phyloP scores from a whole-genome alignment of 1,140 invertebrate genomes.

The Aphidius ervi region DNA sequence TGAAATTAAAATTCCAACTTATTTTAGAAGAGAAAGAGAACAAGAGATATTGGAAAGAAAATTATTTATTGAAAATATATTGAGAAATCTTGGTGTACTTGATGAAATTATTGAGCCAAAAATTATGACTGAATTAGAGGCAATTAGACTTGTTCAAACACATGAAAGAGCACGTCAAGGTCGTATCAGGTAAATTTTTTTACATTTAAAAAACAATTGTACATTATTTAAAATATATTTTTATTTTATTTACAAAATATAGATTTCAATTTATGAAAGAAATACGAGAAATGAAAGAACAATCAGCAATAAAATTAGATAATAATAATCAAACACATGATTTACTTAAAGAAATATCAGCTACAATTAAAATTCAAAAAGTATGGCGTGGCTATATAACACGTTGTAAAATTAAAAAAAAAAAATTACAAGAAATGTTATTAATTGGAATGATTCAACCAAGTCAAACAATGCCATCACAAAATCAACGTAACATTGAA shows the following conservation, averaged over 20 bases:
- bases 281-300: constrained; percentile 73
- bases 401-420: constrained; percentile 62
- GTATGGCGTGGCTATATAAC: constrained; percentile 78
- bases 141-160: constrained; percentile 75
- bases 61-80: constrained; percentile 61
- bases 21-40: constrained; percentile 64
- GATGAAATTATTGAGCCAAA: constrained; percentile 56
- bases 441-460: constrained; percentile 66
- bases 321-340: constrained; percentile 45
- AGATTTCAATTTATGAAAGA: constrained; percentile 88
- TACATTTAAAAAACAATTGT: too few species aligned
- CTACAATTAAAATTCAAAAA: constrained; percentile 76
- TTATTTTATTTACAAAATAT: too few species aligned
- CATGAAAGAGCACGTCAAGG: constrained; percentile 90
- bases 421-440: constrained; percentile 78
- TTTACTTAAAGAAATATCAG: constrained; percentile 54
- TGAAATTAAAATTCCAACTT: constrained; percentile 65
- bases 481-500: constrained; percentile 40
- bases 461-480: constrained; percentile 33
- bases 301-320: constrained; percentile 57
- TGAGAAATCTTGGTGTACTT: constrained; percentile 65
- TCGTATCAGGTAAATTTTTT: constrained; percentile 50
- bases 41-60: constrained; percentile 59
- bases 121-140: constrained; percentile 74
- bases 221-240: too few species aligned